Evolutionary conservation across 2,888 invertebrate species (phyloP).

Genomic region (Pegoplata infirma): DNA sequence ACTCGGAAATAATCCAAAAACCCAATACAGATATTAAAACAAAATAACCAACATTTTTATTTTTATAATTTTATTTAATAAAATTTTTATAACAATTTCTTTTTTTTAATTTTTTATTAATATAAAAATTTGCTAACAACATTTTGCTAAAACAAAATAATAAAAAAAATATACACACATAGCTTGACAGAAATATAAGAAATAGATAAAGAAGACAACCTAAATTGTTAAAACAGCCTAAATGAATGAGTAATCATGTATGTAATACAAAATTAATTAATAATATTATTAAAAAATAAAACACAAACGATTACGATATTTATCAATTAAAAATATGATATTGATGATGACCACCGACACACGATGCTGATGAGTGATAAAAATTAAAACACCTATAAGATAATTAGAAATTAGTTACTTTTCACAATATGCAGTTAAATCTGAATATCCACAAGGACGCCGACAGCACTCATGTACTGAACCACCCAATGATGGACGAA

Average conservation of each 20-base stretch:
- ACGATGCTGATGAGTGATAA: no score
- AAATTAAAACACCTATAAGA: no score
- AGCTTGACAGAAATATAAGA: conserved; percentile 29
- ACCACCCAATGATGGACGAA: conserved; percentile 69
- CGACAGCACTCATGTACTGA: conserved; percentile 74
- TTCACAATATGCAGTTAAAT: conserved; percentile 73
- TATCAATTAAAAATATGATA: neutral
- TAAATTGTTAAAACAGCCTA: conserved; percentile 57
- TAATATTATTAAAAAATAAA: no score
- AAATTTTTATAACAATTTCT: conserved; percentile 52
- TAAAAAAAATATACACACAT: conserved; percentile 41
- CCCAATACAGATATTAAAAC: no score
- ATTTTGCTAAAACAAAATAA: conserved; percentile 57
- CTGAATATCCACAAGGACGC: conserved; percentile 70
- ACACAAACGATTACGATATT: no score
- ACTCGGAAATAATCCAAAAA: neutral
- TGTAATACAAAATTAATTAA: neutral
- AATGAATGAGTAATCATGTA: conserved; percentile 27
- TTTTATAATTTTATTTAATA: conserved; percentile 49
- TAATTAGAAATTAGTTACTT: conserved; percentile 22
- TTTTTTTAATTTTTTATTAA: conserved; percentile 50
- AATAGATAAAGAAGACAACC: conserved; percentile 6
- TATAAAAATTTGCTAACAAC: conserved; percentile 62
- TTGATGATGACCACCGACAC: neutral
- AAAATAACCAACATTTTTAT: neutral